These are phyloP conservation scores for Forbesichthys papilliferus DNA, from an alignment of 2,113 vertebrate species.

Conservation along the genomic window DNA sequence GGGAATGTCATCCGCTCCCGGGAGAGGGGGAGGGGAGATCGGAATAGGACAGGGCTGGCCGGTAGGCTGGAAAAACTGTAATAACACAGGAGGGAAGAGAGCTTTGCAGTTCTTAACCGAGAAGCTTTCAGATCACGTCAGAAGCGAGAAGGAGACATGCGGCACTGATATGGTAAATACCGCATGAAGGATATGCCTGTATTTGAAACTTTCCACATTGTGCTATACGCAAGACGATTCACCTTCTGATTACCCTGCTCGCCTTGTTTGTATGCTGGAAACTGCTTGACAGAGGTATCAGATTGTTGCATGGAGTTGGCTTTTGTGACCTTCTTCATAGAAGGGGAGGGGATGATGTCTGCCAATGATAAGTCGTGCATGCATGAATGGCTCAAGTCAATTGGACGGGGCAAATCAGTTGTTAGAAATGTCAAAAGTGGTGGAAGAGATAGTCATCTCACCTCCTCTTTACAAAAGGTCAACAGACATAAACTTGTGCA, in stretches of 20 bases:
- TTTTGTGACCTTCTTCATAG: conserved; percentile 22
- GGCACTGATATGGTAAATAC: conserved; percentile 58
- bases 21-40: conserved; percentile 21
- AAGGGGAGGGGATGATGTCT: conserved; percentile 32
- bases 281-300: not conserved
- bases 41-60: conserved; percentile 35
- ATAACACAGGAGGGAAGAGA: conserved; percentile 60
- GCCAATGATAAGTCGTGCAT: conserved; percentile 44
- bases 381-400: conserved; percentile 44
- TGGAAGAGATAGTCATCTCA: conserved; percentile 38
- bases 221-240: not conserved
- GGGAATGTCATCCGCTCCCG: conserved; percentile 37
- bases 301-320: conserved; percentile 32
- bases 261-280: not conserved
- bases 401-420: conserved; percentile 26
- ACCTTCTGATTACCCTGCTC: not conserved
- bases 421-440: conserved; percentile 48
- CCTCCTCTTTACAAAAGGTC: conserved; percentile 20
- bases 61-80: conserved; percentile 37
- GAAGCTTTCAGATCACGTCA: conserved; percentile 47
- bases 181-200: conserved; percentile 9
- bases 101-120: conserved; percentile 30
- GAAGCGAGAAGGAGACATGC: conserved; percentile 33
- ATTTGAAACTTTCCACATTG: not conserved
- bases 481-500: conserved; percentile 25